Base-by-base conservation (phyloP, 2,888 invertebrate genomes). In the Agrilus biguttatus region DNA sequence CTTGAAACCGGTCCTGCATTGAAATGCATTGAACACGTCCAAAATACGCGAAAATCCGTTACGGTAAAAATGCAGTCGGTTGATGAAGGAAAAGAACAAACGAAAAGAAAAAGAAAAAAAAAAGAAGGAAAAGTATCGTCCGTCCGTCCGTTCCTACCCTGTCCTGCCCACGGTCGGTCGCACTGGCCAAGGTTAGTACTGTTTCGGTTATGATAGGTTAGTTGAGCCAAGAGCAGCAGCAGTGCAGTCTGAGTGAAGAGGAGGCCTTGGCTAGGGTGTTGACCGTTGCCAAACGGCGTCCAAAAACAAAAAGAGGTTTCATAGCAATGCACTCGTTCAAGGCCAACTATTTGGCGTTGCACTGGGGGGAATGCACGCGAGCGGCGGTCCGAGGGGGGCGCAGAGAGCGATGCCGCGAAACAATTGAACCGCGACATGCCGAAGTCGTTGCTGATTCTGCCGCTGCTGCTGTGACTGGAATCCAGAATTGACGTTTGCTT, bases 251-350 rank as follows among this genome's bases (percentile, higher is more conserved):
- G 56, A 61, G 28, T 28, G 28, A 28, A 28, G 28, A 28, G 28
- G 28, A 28, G 63, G 60, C 64, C 65, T 65, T 65, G 65, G 64
- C 60, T 61, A 60, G 65, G 63, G 62, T 63, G 63, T 65, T 66
- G 65, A 66, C 66, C 64, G 65, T 65, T 63, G 66, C 65, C 63
- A 63, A 64, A 64, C 64, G 63, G 52, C 57, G 57, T 59, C 63
- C 62, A 62, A 64, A 64, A 64, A 64, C 63, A 65, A 64, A 65
- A 65, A 65, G 63, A 64, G 57, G 52, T 59, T 59, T 59, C 57
- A 63, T 63, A 64, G 65, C 65, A 66, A 65, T 65, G 65, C 63
- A 66, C 65, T 66, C 65, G 63, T 65, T 65, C 65, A 66, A 66
- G 65, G 65, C 61, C 64, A 65, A 61, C 62, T 63, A 62, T 65